Evolutionary conservation across 2,888 invertebrate genomes (phyloP), one percentile per base, ranked within the genome.

Genomic region (Volucella inanis): DNA sequence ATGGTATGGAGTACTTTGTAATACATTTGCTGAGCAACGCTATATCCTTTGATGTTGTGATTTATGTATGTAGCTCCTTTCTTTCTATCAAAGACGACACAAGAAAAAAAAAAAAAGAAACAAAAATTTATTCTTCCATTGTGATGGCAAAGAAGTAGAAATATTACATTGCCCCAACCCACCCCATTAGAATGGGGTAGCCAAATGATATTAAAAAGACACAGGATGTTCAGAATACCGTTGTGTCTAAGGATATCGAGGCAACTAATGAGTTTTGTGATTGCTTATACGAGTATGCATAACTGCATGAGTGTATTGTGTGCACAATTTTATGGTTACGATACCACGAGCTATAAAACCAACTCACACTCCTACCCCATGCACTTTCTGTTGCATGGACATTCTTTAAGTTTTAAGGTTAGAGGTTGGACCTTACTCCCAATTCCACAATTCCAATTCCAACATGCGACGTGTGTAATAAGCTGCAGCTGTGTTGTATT

Each of bases 281-380:
- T 77, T 81, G 80, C 65, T 67, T 55, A 39, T n/a, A 41, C 43
- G 22, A 62, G 18, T 52, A 64, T 52, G 41, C 43, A 72, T 50
- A 70, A 57, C 12, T 59, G 54, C 57, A 87, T 81, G 76, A 87
- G 87, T 85, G 72, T 87, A 85, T 88, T 84, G 88, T 87, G 67
- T 77, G 81, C 86, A 75, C 88, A 88, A 88, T 88, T 89, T 89
- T 89, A 89, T 87, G 88, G 87, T 79, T 65, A 84, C 88, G 87
- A 87, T 87, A 87, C 80, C 87, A 79, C 87, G 49, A 87, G 87
- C 89, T 88, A 89, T 89, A 89, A 89, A 90, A 91, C 90, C 90
- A 90, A 90, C 47, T 74, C 52, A 54, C 89, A 89, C 89, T 90
- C 90, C 89, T 88, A 89, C 87, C 87, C 77, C 87, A 39, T 52